phyloP scores from a whole-genome alignment of 2,113 vertebrate genomes.

The Amia ocellicauda region DNA sequence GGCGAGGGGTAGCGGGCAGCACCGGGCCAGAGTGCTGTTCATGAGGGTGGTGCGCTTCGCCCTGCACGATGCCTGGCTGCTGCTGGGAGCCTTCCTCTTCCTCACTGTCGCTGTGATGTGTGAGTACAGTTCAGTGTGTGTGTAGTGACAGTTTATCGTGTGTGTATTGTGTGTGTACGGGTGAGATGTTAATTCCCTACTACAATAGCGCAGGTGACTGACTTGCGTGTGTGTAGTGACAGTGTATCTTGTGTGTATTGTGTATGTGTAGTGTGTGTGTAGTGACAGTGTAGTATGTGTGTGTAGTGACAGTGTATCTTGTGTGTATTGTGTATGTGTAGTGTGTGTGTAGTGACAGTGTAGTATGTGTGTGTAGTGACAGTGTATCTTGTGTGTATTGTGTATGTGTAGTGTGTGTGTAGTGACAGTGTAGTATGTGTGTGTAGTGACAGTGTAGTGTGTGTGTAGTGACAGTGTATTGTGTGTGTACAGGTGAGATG shows the following conservation, averaged over 20 bases:
- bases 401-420: no score
- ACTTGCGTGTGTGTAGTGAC: slow-evolving; percentile 29
- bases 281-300: background rate
- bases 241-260: no score
- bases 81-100: slow-evolving; percentile 53
- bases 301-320: no score
- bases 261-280: no score
- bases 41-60: slow-evolving; percentile 49
- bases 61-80: slow-evolving; percentile 29
- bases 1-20: slow-evolving; percentile 15
- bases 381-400: no score
- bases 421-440: no score
- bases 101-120: slow-evolving; percentile 59
- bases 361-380: background rate
- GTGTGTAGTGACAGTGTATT: background rate
- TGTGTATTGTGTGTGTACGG: slow-evolving; percentile 36
- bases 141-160: no score
- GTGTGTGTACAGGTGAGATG: slow-evolving; percentile 51
- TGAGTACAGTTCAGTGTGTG: slow-evolving; percentile 50
- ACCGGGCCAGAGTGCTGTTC: slow-evolving; percentile 46
- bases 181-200: slow-evolving; percentile 58
- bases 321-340: no score
- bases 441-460: no score
- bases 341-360: background rate
- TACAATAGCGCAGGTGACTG: slow-evolving; percentile 75